Conservation (phyloP, 2,113 vertebrate genomes). For the Lophura nycthemera region DNA sequence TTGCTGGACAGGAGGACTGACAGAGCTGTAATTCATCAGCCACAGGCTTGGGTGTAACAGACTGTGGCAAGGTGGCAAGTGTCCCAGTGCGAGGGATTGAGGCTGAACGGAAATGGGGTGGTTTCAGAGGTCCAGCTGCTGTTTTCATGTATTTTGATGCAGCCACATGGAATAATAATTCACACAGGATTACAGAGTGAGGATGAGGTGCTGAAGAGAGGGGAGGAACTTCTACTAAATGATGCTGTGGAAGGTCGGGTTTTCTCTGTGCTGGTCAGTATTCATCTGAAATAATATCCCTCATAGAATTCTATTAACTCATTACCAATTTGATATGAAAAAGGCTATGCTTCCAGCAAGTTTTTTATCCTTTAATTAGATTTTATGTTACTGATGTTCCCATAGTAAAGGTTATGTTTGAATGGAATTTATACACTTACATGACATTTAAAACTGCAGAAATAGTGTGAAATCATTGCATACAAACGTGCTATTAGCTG, state of each 20-base stretch:
- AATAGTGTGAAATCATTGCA: neutral
- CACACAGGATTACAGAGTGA: neutral
- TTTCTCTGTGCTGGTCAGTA: neutral
- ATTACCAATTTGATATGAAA: constrained; percentile 20
- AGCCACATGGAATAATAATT: neutral
- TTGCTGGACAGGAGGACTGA: neutral
- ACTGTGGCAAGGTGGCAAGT: neutral
- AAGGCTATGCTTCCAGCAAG: constrained; percentile 33
- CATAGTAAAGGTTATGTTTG: constrained; percentile 51
- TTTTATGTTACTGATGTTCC: constrained; percentile 56
- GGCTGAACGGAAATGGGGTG: neutral
- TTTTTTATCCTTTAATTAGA: constrained; percentile 56
- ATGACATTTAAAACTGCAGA: constrained; percentile 40
- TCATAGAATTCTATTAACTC: constrained; percentile 15
- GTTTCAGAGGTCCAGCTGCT: neutral
- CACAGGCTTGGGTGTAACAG: neutral
- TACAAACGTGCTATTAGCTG: neutral
- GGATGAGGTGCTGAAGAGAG: neutral
- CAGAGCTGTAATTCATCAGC: constrained; percentile 42
- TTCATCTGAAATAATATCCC: neutral
- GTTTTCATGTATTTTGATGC: neutral
- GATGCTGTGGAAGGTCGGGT: fast-evolving
- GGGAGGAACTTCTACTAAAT: neutral
- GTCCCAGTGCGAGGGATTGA: neutral
- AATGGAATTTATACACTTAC: constrained; percentile 39